Conservation (phyloP, 1,140 invertebrate species). For the Anastatus disparis region DNA sequence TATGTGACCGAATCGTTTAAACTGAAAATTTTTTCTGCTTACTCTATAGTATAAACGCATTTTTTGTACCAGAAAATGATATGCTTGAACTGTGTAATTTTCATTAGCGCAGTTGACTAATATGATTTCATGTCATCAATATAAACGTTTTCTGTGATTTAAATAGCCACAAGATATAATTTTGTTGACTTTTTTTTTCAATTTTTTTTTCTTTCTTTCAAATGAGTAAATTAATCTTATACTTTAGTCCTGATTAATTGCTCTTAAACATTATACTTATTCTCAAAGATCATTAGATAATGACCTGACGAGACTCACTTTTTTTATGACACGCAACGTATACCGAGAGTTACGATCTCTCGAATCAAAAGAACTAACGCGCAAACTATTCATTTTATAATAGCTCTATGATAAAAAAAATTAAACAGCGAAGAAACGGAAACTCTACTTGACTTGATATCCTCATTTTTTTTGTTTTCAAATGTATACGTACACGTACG, state of each 20-base stretch:
- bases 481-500: too few species aligned
- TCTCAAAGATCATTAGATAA: conserved; percentile 5
- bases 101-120: conserved; percentile 19
- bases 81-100: conserved; percentile 8
- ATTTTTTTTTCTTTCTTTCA: background rate
- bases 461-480: too few species aligned
- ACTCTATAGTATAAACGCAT: background rate
- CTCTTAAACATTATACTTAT: background rate
- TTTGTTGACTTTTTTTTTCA: background rate
- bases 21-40: background rate
- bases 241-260: conserved; percentile 17
- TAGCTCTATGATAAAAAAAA: too few species aligned
- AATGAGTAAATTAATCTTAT: background rate
- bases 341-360: too few species aligned
- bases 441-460: background rate
- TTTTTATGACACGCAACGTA: too few species aligned
- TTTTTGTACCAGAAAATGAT: conserved; percentile 13
- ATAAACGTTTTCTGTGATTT: background rate
- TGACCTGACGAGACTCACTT: background rate
- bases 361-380: too few species aligned
- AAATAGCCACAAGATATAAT: background rate
- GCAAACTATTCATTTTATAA: too few species aligned
- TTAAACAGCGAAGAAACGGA: too few species aligned
- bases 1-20: background rate
- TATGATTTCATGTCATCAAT: conserved; percentile 23